Conservation (phyloP, 2,113 vertebrate genomes). For the Holacanthus passer region DNA sequence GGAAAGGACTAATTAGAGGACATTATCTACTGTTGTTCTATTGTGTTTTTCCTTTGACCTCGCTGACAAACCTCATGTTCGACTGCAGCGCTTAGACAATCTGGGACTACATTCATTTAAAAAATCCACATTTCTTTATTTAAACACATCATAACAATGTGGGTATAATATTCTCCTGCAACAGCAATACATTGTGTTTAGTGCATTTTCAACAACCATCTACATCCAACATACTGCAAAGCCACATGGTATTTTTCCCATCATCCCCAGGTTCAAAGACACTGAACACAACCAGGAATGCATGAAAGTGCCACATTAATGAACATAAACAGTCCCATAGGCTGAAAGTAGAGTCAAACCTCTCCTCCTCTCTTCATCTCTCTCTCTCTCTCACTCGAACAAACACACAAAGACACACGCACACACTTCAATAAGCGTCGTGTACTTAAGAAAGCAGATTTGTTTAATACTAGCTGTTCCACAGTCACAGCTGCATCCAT, state of each 20-base stretch:
- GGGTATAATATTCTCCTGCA: background rate
- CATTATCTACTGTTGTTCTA: background rate
- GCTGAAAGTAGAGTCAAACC: slow-evolving; percentile 28
- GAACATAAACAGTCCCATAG: background rate
- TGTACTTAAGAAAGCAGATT: slow-evolving; percentile 50
- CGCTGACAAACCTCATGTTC: background rate
- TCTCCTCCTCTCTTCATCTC: background rate
- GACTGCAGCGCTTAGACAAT: background rate
- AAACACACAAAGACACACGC: slow-evolving; percentile 28
- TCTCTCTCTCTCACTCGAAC: background rate
- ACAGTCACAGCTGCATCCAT: slow-evolving; percentile 30
- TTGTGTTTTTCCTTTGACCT: slow-evolving; percentile 16
- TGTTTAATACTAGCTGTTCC: slow-evolving; percentile 50
- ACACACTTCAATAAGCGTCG: slow-evolving; percentile 18
- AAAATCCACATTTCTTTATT: background rate
- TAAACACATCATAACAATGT: background rate
- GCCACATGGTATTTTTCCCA: background rate
- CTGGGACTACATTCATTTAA: too few relatives aligned
- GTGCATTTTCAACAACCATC: background rate
- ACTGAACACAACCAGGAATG: slow-evolving; percentile 11
- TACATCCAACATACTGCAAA: too few relatives aligned
- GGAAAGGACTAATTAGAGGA: slow-evolving; percentile 12
- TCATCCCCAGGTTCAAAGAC: background rate
- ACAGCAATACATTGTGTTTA: background rate
- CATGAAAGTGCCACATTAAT: slow-evolving; percentile 4